Evolutionary conservation across 2,113 vertebrate species (phyloP).

Genomic region (Cheilinus undulatus): DNA sequence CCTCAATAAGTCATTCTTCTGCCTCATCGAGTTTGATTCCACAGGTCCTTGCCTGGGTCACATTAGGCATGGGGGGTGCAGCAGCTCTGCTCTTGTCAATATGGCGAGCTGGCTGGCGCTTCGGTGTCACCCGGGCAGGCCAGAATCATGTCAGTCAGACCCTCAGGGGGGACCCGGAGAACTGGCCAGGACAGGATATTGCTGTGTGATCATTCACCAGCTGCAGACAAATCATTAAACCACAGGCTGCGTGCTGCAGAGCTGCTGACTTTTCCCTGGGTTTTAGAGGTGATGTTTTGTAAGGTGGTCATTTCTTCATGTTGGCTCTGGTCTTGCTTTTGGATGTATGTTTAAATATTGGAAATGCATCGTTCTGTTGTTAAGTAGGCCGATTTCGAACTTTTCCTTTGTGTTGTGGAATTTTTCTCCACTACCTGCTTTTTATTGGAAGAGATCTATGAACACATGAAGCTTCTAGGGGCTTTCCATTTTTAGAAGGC

Average conservation of each 20-base stretch:
- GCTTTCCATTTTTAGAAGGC: slow-evolving; percentile 3
- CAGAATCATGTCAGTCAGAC: slow-evolving; percentile 70
- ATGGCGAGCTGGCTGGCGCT: slow-evolving; percentile 44
- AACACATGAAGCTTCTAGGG: background rate
- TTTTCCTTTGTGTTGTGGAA: background rate
- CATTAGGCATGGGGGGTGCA: slow-evolving; percentile 34
- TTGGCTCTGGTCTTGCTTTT: slow-evolving; percentile 7
- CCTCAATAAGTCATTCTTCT: slow-evolving; percentile 70
- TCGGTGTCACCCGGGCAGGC: slow-evolving; percentile 40
- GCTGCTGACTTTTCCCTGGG: slow-evolving; percentile 49
- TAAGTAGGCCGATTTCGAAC: too few relatives aligned
- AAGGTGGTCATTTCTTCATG: slow-evolving; percentile 4
- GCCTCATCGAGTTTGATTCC: slow-evolving; percentile 61
- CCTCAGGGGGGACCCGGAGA: slow-evolving; percentile 47
- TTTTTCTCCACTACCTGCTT: background rate
- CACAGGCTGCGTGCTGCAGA: slow-evolving; percentile 50
- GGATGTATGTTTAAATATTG: background rate
- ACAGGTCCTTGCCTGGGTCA: slow-evolving; percentile 58
- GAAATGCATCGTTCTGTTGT: background rate
- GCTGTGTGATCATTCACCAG: slow-evolving; percentile 74
- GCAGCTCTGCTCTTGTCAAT: slow-evolving; percentile 66
- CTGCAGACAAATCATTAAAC: slow-evolving; percentile 79
- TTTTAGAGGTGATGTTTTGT: slow-evolving; percentile 33
- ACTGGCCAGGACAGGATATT: slow-evolving; percentile 75
- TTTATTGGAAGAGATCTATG: background rate